Evolutionary conservation across 2,113 vertebrate genomes (phyloP).

Genomic region (Anser cygnoides): DNA sequence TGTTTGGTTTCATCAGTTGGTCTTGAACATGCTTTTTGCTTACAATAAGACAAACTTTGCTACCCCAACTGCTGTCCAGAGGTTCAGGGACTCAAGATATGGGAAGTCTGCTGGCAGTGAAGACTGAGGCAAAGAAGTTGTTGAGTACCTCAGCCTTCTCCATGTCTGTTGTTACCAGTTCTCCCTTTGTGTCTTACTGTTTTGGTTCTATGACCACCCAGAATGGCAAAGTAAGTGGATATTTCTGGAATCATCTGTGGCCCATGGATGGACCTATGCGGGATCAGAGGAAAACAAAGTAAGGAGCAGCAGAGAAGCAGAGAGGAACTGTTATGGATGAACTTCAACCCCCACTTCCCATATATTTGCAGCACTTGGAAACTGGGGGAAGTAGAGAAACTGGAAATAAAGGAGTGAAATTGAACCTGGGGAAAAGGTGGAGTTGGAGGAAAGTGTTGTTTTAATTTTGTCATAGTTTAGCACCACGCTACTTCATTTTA

Average conservation of each 20-base stretch:
- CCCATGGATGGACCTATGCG: not conserved
- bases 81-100: too few species aligned
- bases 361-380: not conserved
- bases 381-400: not conserved
- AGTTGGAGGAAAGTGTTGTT: not conserved
- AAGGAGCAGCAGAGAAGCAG: not conserved
- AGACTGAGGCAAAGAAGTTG: too few species aligned
- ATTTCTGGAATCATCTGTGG: too few species aligned
- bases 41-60: too few species aligned
- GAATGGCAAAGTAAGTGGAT: not conserved
- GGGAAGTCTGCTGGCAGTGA: too few species aligned
- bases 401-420: not conserved
- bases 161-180: too few species aligned
- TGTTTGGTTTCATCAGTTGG: too few species aligned
- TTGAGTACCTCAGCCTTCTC: too few species aligned
- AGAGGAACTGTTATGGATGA: not conserved
- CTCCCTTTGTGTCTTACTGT: not conserved
- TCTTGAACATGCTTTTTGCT: too few species aligned
- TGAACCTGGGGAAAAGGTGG: not conserved
- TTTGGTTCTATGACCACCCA: not conserved
- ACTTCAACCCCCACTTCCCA: not conserved
- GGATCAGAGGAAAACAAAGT: not conserved
- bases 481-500: not conserved
- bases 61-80: too few species aligned
- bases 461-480: not conserved